Evolutionary conservation across 2,888 invertebrate genomes (phyloP).

Genomic region (Cephus rjabovi): DNA sequence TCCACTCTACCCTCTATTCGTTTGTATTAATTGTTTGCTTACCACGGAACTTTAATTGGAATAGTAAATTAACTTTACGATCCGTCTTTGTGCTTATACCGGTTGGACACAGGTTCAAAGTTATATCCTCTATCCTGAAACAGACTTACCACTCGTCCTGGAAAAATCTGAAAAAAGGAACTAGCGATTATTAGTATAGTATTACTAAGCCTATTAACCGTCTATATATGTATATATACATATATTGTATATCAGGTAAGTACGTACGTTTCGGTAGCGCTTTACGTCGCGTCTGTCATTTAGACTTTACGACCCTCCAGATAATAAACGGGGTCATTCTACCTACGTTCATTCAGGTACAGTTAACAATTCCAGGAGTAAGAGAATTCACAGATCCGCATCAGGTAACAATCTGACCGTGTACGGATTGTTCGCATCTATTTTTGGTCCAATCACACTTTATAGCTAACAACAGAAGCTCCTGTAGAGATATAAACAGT

Average conservation of each 20-base stretch:
- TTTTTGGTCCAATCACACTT: not conserved
- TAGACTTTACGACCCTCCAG: slow-evolving; percentile 52
- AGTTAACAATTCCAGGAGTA: slow-evolving; percentile 24
- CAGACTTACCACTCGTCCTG: not conserved
- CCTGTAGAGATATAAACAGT: not conserved
- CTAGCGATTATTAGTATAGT: not conserved
- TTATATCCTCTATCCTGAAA: not conserved
- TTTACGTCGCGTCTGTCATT: slow-evolving; percentile 49
- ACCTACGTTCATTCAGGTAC: slow-evolving; percentile 43
- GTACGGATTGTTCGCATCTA: not conserved
- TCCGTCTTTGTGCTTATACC: slow-evolving; percentile 20
- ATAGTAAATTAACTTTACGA: slow-evolving; percentile 26
- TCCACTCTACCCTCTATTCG: not conserved
- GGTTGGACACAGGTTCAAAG: not conserved
- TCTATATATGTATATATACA: not conserved
- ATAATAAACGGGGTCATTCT: slow-evolving; percentile 50
- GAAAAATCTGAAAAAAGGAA: not conserved
- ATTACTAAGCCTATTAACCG: not conserved
- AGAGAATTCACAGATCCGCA: slow-evolving; percentile 13
- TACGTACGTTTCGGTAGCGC: slow-evolving; percentile 34
- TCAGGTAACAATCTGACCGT: not conserved
- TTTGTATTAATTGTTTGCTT: slow-evolving; percentile 17
- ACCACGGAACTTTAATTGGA: slow-evolving; percentile 25
- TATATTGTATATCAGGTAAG: not conserved
- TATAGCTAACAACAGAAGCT: not conserved